A percentile compares a stretch with the other conserved stretches of the same genome.
phyloP scores from a whole-genome alignment of 2,797 vertebrate species.

The Squalus acanthias region DNA sequence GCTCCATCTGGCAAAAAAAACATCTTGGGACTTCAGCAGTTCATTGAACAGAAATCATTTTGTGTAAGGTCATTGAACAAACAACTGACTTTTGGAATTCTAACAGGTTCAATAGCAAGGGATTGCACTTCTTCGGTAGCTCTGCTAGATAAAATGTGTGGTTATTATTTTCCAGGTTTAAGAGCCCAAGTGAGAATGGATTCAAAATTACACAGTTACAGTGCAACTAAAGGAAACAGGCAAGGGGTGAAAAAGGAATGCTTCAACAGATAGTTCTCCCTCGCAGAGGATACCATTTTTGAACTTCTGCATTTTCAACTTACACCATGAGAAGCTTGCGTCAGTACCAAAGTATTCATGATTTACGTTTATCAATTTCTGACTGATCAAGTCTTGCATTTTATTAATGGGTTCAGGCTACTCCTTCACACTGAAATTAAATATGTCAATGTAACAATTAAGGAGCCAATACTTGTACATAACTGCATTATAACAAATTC shows the following conservation, averaged over 20 bases:
- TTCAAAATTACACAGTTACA: too few relatives aligned
- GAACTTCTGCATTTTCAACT: not conserved
- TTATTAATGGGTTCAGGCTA: too few relatives aligned
- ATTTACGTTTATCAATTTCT: too few relatives aligned
- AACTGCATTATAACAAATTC: too few relatives aligned
- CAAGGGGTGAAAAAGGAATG: not conserved
- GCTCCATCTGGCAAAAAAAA: not conserved
- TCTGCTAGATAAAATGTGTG: not conserved
- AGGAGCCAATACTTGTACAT: too few relatives aligned
- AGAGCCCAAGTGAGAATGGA: not conserved
- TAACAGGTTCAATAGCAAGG: not conserved
- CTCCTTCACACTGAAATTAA: too few relatives aligned
- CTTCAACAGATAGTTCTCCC: not conserved
- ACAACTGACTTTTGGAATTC: conserved; percentile 18
- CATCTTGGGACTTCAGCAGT: not conserved
- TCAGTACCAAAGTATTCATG: too few relatives aligned
- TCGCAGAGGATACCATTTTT: not conserved
- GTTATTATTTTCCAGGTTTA: not conserved
- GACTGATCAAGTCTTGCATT: too few relatives aligned
- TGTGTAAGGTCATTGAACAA: not conserved
- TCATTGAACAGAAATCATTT: conserved; percentile 13
- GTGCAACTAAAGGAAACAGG: not conserved
- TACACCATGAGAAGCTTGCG: too few relatives aligned
- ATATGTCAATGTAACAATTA: too few relatives aligned
- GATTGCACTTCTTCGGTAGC: not conserved